Evolutionary conservation across 1,140 invertebrate genomes (phyloP), one percentile per base, ranked within the genome.

Genomic region (Drosophila erecta): DNA sequence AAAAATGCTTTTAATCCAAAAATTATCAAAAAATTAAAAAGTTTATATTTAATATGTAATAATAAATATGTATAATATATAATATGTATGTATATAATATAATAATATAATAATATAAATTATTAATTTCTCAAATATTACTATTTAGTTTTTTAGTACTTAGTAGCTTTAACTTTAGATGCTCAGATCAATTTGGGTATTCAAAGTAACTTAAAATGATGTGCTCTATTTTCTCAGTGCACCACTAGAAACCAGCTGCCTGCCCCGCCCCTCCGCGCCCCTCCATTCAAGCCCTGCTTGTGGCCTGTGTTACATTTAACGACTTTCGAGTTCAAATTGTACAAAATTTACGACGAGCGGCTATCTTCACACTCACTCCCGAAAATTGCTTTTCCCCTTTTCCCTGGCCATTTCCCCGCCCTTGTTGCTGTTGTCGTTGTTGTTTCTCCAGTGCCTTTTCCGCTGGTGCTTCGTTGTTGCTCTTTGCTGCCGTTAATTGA

Each of bases 311-410:
- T 83, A 89, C 84, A 87, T 89, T 83, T 89, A 87, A 87, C 83
- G 83, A 87, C 83, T 89, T 87, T 83, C 83, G 83, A 87, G 83
- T 79, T 87, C 83, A 87, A 87, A 87, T 89, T 87, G 84, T 87
- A 73, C 83, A 79, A 83, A 87, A 87, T 87, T 87, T 87, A 89
- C 83, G 84, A 89, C 67, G 51, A 43, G 44, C 40, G 57, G 55
- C 65, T 70, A 76, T 83, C 86, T 87, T 87, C 70, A 67, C 84
- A 87, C 84, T 76, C 67, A 58, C 60, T 75, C 55, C 40, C 35
- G 40, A 67, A 55, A 78, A 72, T 67, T 61, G 76, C 76, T 58
- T 58, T 54, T 35, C 51, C 53, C 47, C 8, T 81, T 59, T 77
- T 60, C 43, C 58, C 58, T 53, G 57, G 40, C 41, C 61, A 41